Percentiles rank a stretch among this genome's conserved stretches.
phyloP scores from a whole-genome alignment of 1,140 invertebrate genomes.

The Ephestia elutella region DNA sequence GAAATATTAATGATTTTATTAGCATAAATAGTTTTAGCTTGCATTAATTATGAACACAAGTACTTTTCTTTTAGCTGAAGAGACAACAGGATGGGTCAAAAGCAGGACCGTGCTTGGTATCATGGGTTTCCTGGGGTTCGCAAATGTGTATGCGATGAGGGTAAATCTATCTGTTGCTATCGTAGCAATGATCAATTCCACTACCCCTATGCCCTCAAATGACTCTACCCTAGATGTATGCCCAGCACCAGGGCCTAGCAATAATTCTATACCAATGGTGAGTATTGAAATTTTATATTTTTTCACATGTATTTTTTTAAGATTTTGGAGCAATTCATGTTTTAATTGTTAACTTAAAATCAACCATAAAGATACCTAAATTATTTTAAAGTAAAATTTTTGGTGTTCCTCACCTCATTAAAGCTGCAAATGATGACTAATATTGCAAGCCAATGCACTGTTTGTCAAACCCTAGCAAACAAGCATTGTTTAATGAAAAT shows the following conservation, averaged over 20 bases:
- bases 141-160: slow-evolving; percentile 91
- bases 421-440: too few relatives aligned
- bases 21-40: too few relatives aligned
- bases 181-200: slow-evolving; percentile 93
- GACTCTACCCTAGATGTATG: slow-evolving; percentile 78
- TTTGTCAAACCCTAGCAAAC: too few relatives aligned
- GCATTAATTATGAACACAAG: too few relatives aligned
- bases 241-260: slow-evolving; percentile 65
- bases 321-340: too few relatives aligned
- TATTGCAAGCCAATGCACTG: too few relatives aligned
- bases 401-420: too few relatives aligned
- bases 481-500: too few relatives aligned
- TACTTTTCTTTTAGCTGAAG: slow-evolving; percentile 75
- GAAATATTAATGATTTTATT: too few relatives aligned
- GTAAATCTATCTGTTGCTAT: slow-evolving; percentile 95
- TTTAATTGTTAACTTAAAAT: too few relatives aligned
- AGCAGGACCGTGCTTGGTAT: slow-evolving; percentile 84
- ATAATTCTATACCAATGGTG: slow-evolving; percentile 76
- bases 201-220: slow-evolving; percentile 75
- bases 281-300: slow-evolving; percentile 36
- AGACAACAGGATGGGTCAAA: slow-evolving; percentile 81
- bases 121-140: slow-evolving; percentile 86
- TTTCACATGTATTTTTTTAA: slow-evolving; percentile 34
- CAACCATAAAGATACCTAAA: too few relatives aligned
- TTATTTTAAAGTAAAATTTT: too few relatives aligned